A percentile compares a stretch with the other conserved stretches of the same genome.
These are phyloP conservation scores for Syndactyla subalaris DNA, from an alignment of 2,797 vertebrate genomes.

Conservation along the genomic window DNA sequence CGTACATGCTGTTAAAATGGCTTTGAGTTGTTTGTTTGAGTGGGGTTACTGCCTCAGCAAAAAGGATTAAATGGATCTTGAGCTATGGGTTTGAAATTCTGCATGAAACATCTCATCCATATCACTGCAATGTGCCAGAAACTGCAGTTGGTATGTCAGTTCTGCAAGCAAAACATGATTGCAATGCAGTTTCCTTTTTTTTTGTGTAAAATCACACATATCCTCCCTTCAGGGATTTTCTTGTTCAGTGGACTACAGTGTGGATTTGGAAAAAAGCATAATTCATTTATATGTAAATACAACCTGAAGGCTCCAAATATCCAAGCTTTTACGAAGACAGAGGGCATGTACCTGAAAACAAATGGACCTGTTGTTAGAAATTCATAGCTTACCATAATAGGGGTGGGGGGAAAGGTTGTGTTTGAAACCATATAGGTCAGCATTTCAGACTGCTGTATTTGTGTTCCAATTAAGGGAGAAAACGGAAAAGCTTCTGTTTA, in stretches of 20 bases:
- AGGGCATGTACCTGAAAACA: not conserved
- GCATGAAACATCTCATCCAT: not conserved
- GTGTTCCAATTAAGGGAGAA: constrained; percentile 13
- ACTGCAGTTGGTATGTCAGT: not conserved
- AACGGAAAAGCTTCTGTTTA: constrained; percentile 8
- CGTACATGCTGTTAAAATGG: not conserved
- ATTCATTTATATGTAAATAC: constrained; percentile 56
- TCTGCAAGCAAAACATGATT: not conserved
- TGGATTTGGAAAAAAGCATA: not conserved
- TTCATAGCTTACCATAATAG: constrained; percentile 15
- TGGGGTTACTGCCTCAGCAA: not conserved
- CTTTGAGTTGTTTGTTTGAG: not conserved
- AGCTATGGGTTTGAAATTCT: not conserved
- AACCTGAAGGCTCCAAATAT: constrained; percentile 16
- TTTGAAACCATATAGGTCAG: constrained; percentile 1
- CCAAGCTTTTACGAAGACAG: not conserved
- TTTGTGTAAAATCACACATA: not conserved
- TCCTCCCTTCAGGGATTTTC: not conserved
- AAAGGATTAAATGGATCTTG: not conserved
- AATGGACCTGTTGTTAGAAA: constrained; percentile 41
- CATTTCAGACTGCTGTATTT: constrained; percentile 36
- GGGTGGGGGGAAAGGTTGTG: not conserved
- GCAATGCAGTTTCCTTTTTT: not conserved
- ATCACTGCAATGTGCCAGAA: not conserved
- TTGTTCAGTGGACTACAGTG: not conserved